phyloP scores from a whole-genome alignment of 2,888 invertebrate species.

The Nebria salina region DNA sequence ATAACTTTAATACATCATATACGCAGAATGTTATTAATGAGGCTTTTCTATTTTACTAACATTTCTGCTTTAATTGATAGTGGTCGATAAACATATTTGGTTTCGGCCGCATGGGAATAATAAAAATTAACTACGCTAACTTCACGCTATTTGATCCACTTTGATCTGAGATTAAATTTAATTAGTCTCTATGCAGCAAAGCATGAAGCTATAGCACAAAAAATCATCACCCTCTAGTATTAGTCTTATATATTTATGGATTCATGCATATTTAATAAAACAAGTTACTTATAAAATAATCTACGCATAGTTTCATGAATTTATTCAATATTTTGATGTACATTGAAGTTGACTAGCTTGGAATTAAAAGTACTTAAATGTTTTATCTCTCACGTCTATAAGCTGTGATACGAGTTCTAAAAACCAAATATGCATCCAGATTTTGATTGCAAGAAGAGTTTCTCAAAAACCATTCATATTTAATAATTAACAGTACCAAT shows the following conservation, averaged over 20 bases:
- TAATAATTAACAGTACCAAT: too few species aligned
- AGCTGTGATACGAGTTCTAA: too few species aligned
- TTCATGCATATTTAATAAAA: not conserved
- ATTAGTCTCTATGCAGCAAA: not conserved
- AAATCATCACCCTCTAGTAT: not conserved
- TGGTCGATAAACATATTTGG: not conserved
- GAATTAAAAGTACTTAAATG: too few species aligned
- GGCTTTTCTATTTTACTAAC: not conserved
- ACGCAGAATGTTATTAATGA: not conserved
- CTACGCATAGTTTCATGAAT: not conserved
- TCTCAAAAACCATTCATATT: too few species aligned
- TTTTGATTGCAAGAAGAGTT: too few species aligned
- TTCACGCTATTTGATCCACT: constrained; percentile 1
- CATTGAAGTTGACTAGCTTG: too few species aligned
- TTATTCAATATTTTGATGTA: too few species aligned
- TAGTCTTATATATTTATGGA: not conserved
- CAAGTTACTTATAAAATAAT: not conserved
- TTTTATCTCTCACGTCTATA: too few species aligned
- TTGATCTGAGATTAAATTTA: not conserved
- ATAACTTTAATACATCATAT: not conserved
- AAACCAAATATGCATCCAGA: too few species aligned
- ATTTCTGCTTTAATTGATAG: not conserved
- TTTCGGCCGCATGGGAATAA: not conserved
- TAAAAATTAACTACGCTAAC: not conserved
- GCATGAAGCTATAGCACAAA: not conserved